These are phyloP conservation scores for Adoxophyes honmai DNA, from an alignment of 1,140 invertebrate species.

Conservation along the genomic window DNA sequence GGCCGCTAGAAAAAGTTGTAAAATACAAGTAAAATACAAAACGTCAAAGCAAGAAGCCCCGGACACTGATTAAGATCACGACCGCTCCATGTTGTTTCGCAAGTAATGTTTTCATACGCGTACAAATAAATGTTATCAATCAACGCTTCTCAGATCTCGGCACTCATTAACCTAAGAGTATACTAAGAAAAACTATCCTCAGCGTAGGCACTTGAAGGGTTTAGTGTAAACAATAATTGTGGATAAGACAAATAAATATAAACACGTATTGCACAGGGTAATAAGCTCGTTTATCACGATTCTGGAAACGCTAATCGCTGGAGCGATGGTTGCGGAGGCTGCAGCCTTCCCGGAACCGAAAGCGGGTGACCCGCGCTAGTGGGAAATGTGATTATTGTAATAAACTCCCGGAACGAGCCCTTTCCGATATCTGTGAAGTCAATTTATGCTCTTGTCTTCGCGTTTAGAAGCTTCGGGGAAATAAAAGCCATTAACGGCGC, in stretches of 20 bases:
- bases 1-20: too few relatives aligned
- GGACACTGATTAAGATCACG: background rate
- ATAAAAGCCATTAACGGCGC: background rate
- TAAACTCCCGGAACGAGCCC: slow-evolving; percentile 56
- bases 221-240: slow-evolving; percentile 2
- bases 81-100: background rate
- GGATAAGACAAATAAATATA: background rate
- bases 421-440: slow-evolving; percentile 29
- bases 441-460: background rate
- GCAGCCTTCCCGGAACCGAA: slow-evolving; percentile 66
- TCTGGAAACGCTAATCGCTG: slow-evolving; percentile 28
- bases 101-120: background rate
- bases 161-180: background rate
- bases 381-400: slow-evolving; percentile 72
- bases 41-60: background rate
- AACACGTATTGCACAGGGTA: background rate
- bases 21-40: too few relatives aligned
- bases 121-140: slow-evolving; percentile 3
- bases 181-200: background rate
- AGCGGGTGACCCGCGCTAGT: slow-evolving; percentile 58
- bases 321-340: slow-evolving; percentile 46
- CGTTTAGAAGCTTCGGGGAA: slow-evolving; percentile 3
- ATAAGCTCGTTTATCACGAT: background rate
- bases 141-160: slow-evolving; percentile 6
- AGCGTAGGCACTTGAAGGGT: slow-evolving; percentile 8